Percentiles rank a stretch among this genome's conserved stretches.
Conservation (phyloP, 2,113 vertebrate species). For the Gasterosteus nipponicus region DNA sequence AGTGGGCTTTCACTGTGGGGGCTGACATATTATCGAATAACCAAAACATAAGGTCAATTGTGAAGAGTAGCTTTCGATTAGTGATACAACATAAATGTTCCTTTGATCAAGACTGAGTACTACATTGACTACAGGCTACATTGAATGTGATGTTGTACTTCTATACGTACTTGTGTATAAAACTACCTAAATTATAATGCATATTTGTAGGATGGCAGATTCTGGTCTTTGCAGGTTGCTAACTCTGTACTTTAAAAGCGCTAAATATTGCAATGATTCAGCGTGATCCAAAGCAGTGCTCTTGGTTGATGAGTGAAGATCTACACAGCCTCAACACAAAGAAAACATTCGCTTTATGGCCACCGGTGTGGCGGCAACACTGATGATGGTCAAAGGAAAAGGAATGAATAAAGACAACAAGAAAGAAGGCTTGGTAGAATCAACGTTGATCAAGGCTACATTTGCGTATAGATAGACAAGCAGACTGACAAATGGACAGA, state of each 20-base stretch:
- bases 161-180: background rate
- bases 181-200: background rate
- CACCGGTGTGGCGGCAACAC: background rate
- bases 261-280: background rate
- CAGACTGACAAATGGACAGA: background rate
- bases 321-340: background rate
- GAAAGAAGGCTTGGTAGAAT: background rate
- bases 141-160: background rate
- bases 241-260: background rate
- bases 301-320: background rate
- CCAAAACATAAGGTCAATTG: conserved; percentile 24
- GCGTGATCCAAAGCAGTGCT: background rate
- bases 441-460: background rate
- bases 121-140: background rate
- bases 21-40: conserved; percentile 15
- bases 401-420: conserved; percentile 8
- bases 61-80: background rate
- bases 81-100: background rate
- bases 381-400: conserved; percentile 11
- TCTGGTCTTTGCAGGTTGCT: background rate
- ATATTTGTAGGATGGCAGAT: background rate
- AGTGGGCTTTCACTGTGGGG: background rate
- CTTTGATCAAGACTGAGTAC: background rate
- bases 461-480: background rate
- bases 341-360: conserved; percentile 6